Evolutionary conservation across 2,113 vertebrate genomes (phyloP), one percentile per base, ranked within the genome.

Genomic region (Prionailurus viverrinus): DNA sequence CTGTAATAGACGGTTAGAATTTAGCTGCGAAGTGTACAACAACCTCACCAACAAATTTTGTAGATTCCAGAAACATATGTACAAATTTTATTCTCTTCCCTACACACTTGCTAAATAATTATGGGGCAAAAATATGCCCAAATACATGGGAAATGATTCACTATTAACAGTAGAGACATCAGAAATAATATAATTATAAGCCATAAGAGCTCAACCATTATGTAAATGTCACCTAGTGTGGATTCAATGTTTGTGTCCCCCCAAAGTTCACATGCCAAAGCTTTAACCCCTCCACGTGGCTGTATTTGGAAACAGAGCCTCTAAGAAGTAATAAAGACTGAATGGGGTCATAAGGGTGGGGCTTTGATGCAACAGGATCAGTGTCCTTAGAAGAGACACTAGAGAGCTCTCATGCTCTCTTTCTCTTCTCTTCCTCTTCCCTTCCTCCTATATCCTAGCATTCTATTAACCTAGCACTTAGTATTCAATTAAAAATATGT

Each of bases 151-250:
- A 69, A 88, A 55, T 51, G 31, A 78, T 39, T 92, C 21, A 78
- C 79, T 36, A 71, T 39, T 45, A 79, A 41, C 13, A 94, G 68
- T 3, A 45, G 39, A 83, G 31, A 81, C 58, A 89, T 45, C 45
- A 87, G 33, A 93, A 91, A 61, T 51, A 96, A 95, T 51, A 21
- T 8, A 96, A 76, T 84, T 58, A 76, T 58, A 91, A 78, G 33
- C 68, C 45, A 11, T 88, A 68, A 93, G 89, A 92, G 16, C 48
- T 92, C 36, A 87, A 76, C 55, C 48, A 91, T 53, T 80, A 83
- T 58, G 39, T 86, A 63, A 95, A 81, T 94, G 5, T 31, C 81
- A 96, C n/a, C 27, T 97, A 65, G 80, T 76, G n/a, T 45, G 13
- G 81, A 74, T 65, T 84, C 85, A 74, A 15, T 79, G 39, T 80